These are phyloP conservation scores for Denticeps clupeoides DNA, from an alignment of 2,797 vertebrate species.

Conservation along the genomic window DNA sequence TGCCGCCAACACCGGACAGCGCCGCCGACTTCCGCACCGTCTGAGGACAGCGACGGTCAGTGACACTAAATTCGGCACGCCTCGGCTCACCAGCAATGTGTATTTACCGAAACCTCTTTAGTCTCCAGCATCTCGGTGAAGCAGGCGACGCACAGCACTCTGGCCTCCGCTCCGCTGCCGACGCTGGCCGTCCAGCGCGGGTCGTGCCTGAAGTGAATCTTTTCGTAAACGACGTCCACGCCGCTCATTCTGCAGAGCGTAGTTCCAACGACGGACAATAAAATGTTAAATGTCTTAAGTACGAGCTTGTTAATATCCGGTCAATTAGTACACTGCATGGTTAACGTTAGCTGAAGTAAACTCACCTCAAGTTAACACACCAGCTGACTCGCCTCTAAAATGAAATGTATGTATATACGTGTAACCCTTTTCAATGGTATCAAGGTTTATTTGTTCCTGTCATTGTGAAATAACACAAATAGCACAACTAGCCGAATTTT, in stretches of 20 bases:
- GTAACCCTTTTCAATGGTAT: no score
- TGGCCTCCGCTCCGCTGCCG: constrained; percentile 21
- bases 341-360: no score
- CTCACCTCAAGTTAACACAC: no score
- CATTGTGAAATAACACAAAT: no score
- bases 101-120: constrained; percentile 53
- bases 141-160: constrained; percentile 70
- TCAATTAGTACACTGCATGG: background rate
- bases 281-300: no score
- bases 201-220: constrained; percentile 58
- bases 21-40: constrained; percentile 53
- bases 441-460: no score
- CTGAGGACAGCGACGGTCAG: constrained; percentile 22
- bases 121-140: constrained; percentile 66
- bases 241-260: constrained; percentile 30
- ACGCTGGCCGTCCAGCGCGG: constrained; percentile 48
- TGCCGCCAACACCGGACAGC: constrained; percentile 38
- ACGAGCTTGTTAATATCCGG: no score
- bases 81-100: background rate
- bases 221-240: constrained; percentile 42
- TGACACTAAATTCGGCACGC: background rate
- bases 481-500: no score
- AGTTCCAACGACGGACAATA: no score
- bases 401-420: no score
- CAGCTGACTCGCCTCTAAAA: no score